A percentile compares a stretch with the other conserved stretches of the same genome.
Evolutionary conservation across 2,888 invertebrate species (phyloP).

Genomic region (Carabus problematicus): DNA sequence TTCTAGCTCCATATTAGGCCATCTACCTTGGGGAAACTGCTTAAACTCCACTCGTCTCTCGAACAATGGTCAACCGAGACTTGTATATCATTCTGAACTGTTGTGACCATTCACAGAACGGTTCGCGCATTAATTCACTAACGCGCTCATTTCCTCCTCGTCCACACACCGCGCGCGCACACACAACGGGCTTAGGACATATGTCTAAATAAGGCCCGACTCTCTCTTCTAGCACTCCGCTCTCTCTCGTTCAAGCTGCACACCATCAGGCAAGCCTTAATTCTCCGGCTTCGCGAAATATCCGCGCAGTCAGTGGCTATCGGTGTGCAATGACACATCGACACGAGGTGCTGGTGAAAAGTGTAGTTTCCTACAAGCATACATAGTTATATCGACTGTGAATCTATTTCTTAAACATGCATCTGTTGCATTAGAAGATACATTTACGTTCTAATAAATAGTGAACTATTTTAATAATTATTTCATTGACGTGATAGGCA

Average conservation of each 20-base stretch:
- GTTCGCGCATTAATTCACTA: background rate
- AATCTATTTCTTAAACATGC: too few species aligned
- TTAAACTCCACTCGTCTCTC: background rate
- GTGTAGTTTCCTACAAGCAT: background rate
- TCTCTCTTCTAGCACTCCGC: conserved; percentile 20
- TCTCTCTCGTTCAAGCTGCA: conserved; percentile 1
- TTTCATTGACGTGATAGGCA: too few species aligned
- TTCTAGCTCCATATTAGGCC: too few species aligned
- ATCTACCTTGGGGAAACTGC: conserved; percentile 7
- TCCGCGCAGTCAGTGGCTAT: conserved; percentile 25
- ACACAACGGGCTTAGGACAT: conserved; percentile 26
- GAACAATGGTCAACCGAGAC: background rate
- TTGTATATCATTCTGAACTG: background rate
- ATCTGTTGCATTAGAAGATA: too few species aligned
- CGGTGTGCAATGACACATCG: background rate
- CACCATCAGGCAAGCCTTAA: conserved; percentile 25
- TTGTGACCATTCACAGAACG: background rate
- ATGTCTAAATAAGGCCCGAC: conserved; percentile 38
- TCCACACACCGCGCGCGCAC: conserved; percentile 31
- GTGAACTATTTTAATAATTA: too few species aligned
- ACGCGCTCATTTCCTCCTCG: conserved; percentile 20
- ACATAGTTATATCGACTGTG: too few species aligned
- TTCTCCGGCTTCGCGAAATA: conserved; percentile 28
- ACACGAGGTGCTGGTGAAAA: background rate
- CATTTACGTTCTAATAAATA: too few species aligned